These are phyloP conservation scores for Periphyllus acericola DNA, from an alignment of 2,888 invertebrate species.

Conservation along the genomic window DNA sequence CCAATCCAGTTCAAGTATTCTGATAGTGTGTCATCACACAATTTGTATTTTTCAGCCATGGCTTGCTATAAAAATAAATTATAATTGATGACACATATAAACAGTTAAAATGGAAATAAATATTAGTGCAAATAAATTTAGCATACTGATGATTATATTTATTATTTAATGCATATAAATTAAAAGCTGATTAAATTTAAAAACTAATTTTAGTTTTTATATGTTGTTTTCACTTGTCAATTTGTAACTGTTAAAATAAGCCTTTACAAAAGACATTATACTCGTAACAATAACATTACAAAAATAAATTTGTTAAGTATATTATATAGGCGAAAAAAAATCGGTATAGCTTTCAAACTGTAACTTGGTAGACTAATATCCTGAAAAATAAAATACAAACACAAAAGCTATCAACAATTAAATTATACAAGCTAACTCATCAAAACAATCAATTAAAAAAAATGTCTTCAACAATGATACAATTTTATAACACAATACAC, in stretches of 20 bases:
- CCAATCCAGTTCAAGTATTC: slow-evolving; percentile 89
- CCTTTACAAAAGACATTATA: slow-evolving; percentile 11
- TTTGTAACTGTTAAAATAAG: slow-evolving; percentile 35
- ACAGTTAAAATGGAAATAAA: not conserved
- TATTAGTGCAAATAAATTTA: slow-evolving; percentile 67
- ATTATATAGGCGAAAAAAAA: slow-evolving; percentile 41
- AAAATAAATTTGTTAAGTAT: slow-evolving; percentile 46
- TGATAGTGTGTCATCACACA: slow-evolving; percentile 86
- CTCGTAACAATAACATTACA: slow-evolving; percentile 23
- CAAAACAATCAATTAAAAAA: slow-evolving; percentile 18
- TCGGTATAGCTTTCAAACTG: slow-evolving; percentile 45
- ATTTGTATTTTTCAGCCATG: slow-evolving; percentile 91
- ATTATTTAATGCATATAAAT: slow-evolving; percentile 46
- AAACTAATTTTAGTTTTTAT: slow-evolving; percentile 38
- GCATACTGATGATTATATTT: slow-evolving; percentile 67
- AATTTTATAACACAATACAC: slow-evolving; percentile 52
- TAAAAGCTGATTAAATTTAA: slow-evolving; percentile 36
- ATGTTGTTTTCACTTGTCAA: slow-evolving; percentile 19
- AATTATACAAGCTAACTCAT: slow-evolving; percentile 14
- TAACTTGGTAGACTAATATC: slow-evolving; percentile 37
- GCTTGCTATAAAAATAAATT: slow-evolving; percentile 81
- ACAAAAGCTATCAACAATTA: slow-evolving; percentile 46
- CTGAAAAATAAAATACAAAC: slow-evolving; percentile 56
- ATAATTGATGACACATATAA: slow-evolving; percentile 25
- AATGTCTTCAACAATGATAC: not conserved